Evolutionary conservation across 2,888 invertebrate species (phyloP).

Genomic region (Theristus sp.): DNA sequence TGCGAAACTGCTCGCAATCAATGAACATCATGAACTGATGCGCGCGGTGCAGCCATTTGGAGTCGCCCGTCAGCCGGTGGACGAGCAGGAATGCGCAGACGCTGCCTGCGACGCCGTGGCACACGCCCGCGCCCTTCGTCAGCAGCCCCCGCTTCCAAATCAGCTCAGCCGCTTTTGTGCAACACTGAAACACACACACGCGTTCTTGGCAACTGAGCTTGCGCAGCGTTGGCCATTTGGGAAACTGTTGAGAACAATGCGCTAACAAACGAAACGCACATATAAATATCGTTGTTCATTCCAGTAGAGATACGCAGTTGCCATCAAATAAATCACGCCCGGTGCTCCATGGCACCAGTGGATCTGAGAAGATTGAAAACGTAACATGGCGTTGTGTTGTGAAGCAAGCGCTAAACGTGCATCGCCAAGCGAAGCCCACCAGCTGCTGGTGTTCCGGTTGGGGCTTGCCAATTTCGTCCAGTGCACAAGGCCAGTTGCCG

Average conservation of each 20-base stretch:
- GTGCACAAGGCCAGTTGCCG: conserved; percentile 8
- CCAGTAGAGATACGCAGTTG: conserved; percentile 55
- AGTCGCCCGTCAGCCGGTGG: conserved; percentile 46
- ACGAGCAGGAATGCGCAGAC: conserved; percentile 59
- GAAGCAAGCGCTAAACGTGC: too few species aligned
- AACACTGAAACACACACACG: conserved; percentile 46
- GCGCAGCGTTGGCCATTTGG: background rate
- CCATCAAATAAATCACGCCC: conserved; percentile 53
- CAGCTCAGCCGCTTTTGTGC: conserved; percentile 49
- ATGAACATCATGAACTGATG: conserved; percentile 56
- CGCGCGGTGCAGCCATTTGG: conserved; percentile 35
- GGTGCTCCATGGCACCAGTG: conserved; percentile 84
- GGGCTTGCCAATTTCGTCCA: conserved; percentile 7
- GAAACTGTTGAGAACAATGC: too few species aligned
- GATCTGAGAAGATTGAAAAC: conserved; percentile 37
- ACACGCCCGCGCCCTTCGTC: conserved; percentile 65
- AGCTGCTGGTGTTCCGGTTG: conserved; percentile 10
- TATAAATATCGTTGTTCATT: conserved; percentile 51
- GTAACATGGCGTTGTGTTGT: background rate
- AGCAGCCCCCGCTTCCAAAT: conserved; percentile 65
- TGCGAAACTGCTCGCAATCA: conserved; percentile 42
- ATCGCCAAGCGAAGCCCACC: too few species aligned
- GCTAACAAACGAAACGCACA: too few species aligned
- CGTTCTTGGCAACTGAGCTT: conserved; percentile 39
- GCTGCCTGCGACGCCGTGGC: conserved; percentile 67